A percentile compares a stretch with the other conserved stretches of the same genome.
Conservation (phyloP, 2,797 vertebrate genomes). For the Phrynocephalus guinanensis region DNA sequence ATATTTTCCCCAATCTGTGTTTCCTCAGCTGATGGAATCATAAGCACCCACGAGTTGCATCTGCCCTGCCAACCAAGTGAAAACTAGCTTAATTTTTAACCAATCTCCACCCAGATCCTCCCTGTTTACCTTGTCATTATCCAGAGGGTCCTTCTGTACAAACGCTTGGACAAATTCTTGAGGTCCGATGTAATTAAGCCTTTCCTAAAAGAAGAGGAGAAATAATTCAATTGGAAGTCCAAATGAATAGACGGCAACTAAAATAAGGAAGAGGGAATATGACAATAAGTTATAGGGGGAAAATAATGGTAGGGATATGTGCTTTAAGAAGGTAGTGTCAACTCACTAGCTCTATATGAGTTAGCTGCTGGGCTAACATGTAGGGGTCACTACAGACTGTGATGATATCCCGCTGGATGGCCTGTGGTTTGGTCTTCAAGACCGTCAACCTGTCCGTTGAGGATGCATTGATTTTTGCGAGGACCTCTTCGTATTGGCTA, state of each 20-base stretch:
- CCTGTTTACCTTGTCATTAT: conserved; percentile 89
- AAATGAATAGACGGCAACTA: conserved; percentile 12
- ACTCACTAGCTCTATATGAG: conserved; percentile 93
- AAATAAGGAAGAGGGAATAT: conserved; percentile 12
- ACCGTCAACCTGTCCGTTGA: conserved; percentile 85
- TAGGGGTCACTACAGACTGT: conserved; percentile 92
- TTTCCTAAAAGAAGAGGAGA: conserved; percentile 82
- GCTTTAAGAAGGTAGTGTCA: not conserved
- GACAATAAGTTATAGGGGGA: not conserved
- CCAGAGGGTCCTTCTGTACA: conserved; percentile 89
- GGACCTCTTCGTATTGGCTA: conserved; percentile 92
- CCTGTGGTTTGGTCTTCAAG: conserved; percentile 90
- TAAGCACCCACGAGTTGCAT: not conserved
- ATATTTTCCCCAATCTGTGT: not conserved
- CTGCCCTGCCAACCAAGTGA: too few relatives aligned
- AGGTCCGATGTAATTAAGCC: conserved; percentile 93
- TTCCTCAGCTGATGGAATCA: not conserved
- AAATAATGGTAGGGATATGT: not conserved
- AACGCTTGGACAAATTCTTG: conserved; percentile 96
- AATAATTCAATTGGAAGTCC: not conserved
- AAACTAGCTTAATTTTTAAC: not conserved
- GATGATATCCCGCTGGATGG: conserved; percentile 89
- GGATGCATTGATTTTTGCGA: conserved; percentile 87
- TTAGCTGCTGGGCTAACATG: conserved; percentile 93
- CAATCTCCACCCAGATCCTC: not conserved